phyloP scores from a whole-genome alignment of 1,140 invertebrate species.

The Chionoecetes opilio region DNA sequence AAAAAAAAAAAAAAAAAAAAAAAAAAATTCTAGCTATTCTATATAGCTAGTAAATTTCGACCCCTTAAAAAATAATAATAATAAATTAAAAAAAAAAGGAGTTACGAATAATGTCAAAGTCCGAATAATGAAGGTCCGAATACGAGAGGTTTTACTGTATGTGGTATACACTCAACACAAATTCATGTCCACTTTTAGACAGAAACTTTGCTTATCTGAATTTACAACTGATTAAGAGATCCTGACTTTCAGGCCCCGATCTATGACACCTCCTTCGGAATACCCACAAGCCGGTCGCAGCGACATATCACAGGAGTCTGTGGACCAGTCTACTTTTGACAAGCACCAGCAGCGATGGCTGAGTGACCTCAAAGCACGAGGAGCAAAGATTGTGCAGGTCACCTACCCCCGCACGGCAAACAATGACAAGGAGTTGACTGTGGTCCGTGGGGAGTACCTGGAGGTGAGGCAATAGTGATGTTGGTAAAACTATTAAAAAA shows the following conservation, averaged over 20 bases:
- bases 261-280: conserved; percentile 78
- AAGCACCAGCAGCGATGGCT: conserved; percentile 84
- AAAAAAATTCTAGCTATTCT: too few relatives aligned
- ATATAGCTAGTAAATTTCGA: too few relatives aligned
- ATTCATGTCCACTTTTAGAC: too few relatives aligned
- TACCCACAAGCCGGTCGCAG: conserved; percentile 73
- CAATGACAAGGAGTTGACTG: conserved; percentile 98
- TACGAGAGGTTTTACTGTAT: too few relatives aligned
- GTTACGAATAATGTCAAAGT: too few relatives aligned
- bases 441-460: conserved; percentile 96
- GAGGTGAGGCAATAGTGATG: conserved; percentile 88
- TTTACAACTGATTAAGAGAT: too few relatives aligned
- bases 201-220: too few relatives aligned
- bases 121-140: too few relatives aligned
- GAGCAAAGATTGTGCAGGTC: conserved; percentile 94
- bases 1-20: too few relatives aligned
- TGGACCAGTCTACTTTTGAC: conserved; percentile 83
- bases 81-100: too few relatives aligned
- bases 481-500: not conserved
- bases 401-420: conserved; percentile 98
- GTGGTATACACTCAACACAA: too few relatives aligned
- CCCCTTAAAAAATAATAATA: too few relatives aligned
- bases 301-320: conserved; percentile 73
- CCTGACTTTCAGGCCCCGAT: conserved; percentile 70
- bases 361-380: conserved; percentile 83